phyloP scores from a whole-genome alignment of 2,888 invertebrate genomes.

The Tiliacea citrago region DNA sequence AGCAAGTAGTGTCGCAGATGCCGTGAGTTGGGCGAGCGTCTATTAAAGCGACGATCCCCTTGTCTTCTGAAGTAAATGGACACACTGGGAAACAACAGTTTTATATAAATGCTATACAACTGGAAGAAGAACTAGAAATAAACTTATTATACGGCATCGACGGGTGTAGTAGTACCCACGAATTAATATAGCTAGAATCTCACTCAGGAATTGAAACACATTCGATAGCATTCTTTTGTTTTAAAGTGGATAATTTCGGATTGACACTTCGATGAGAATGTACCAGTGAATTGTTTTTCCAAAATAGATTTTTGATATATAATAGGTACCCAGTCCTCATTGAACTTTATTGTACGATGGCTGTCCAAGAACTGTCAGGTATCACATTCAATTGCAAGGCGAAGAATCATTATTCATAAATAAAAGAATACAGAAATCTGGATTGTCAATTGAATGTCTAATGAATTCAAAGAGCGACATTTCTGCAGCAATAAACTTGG shows the following conservation, averaged over 20 bases:
- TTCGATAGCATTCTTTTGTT: not conserved
- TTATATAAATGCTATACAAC: conserved; percentile 8
- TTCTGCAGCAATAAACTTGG: not conserved
- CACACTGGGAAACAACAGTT: conserved; percentile 78
- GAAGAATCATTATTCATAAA: not conserved
- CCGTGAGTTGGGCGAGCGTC: conserved; percentile 84
- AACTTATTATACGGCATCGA: conserved; percentile 6
- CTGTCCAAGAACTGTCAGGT: not conserved
- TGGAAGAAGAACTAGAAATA: conserved; percentile 9
- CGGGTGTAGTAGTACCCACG: not conserved
- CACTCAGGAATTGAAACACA: too few relatives aligned
- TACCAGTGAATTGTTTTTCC: not conserved
- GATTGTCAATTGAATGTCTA: not conserved
- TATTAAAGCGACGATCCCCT: conserved; percentile 80
- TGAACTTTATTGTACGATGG: not conserved
- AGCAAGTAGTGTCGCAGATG: conserved; percentile 82
- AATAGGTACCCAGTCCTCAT: too few relatives aligned
- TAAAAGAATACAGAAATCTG: not conserved
- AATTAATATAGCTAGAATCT: not conserved
- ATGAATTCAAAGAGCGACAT: not conserved
- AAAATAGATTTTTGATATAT: not conserved
- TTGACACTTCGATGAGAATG: not conserved
- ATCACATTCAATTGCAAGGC: not conserved
- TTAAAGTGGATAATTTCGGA: not conserved
- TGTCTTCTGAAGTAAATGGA: conserved; percentile 75